Evolutionary conservation across 2,797 vertebrate species (phyloP).

Genomic region (Chelidonichthys spinosus): DNA sequence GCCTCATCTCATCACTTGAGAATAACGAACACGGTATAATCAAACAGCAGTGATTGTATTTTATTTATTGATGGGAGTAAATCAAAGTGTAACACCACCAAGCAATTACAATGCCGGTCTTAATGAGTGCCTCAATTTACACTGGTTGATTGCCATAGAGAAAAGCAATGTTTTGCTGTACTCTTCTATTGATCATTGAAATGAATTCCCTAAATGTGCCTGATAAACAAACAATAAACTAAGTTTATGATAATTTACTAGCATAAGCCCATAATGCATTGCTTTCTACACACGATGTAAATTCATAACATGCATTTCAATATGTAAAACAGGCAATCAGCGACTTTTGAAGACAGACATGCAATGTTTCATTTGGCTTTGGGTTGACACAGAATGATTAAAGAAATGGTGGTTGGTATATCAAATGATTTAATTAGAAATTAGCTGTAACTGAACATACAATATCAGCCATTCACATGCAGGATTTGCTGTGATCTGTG

Average conservation of each 20-base stretch:
- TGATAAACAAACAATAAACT: slow-evolving; percentile 73
- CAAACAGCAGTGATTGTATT: slow-evolving; percentile 75
- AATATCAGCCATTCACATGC: slow-evolving; percentile 22
- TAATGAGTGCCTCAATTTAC: slow-evolving; percentile 78
- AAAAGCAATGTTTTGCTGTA: slow-evolving; percentile 63
- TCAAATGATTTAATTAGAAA: slow-evolving; percentile 9
- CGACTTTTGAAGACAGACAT: slow-evolving; percentile 15
- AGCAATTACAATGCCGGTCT: slow-evolving; percentile 75
- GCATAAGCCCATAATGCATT: slow-evolving; percentile 45
- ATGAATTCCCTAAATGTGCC: slow-evolving; percentile 70
- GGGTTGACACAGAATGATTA: slow-evolving; percentile 13
- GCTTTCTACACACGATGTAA: slow-evolving; percentile 37
- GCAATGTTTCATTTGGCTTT: slow-evolving; percentile 26
- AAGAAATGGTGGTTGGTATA: neutral
- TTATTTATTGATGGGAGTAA: slow-evolving; percentile 80
- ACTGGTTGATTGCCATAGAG: slow-evolving; percentile 75
- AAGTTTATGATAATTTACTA: slow-evolving; percentile 63
- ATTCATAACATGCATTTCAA: slow-evolving; percentile 23
- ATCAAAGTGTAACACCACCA: slow-evolving; percentile 75
- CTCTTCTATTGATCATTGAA: slow-evolving; percentile 69
- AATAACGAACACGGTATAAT: slow-evolving; percentile 72
- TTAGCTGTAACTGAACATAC: slow-evolving; percentile 14
- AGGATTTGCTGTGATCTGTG: slow-evolving; percentile 15
- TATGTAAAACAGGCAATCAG: slow-evolving; percentile 36
- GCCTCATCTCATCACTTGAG: slow-evolving; percentile 68